Evolutionary conservation across 2,113 vertebrate genomes (phyloP).

Genomic region (Psilopsiagon aurifrons): DNA sequence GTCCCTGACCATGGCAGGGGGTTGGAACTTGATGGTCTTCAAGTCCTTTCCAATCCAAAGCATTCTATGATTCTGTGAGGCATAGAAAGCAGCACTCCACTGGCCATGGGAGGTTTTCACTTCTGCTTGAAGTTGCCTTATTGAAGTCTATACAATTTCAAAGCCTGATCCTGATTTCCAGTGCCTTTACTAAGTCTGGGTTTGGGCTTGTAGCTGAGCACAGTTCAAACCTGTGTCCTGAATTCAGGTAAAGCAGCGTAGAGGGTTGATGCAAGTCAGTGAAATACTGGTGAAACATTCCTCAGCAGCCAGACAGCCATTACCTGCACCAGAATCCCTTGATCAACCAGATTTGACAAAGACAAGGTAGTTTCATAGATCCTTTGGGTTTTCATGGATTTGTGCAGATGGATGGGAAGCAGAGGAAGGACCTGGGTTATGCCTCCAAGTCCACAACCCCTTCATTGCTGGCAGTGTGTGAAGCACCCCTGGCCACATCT

Average conservation of each 20-base stretch:
- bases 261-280: neutral
- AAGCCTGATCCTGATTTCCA: neutral
- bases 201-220: neutral
- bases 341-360: neutral
- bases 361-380: neutral
- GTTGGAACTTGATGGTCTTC: no score
- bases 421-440: neutral
- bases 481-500: accelerated
- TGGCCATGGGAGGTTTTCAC: accelerated
- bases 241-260: neutral
- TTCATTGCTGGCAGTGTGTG: neutral
- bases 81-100: neutral
- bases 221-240: neutral
- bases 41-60: no score
- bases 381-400: neutral
- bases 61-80: no score
- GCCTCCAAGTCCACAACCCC: neutral
- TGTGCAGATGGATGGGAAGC: neutral
- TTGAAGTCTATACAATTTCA: neutral
- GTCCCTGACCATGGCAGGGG: no score
- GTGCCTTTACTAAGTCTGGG: neutral
- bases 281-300: neutral
- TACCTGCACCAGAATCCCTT: neutral
- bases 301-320: neutral
- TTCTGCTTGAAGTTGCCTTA: neutral